Percentiles rank a stretch among this genome's conserved stretches.
phyloP scores from a whole-genome alignment of 2,888 invertebrate genomes.

The Ennomos fuscantarius region DNA sequence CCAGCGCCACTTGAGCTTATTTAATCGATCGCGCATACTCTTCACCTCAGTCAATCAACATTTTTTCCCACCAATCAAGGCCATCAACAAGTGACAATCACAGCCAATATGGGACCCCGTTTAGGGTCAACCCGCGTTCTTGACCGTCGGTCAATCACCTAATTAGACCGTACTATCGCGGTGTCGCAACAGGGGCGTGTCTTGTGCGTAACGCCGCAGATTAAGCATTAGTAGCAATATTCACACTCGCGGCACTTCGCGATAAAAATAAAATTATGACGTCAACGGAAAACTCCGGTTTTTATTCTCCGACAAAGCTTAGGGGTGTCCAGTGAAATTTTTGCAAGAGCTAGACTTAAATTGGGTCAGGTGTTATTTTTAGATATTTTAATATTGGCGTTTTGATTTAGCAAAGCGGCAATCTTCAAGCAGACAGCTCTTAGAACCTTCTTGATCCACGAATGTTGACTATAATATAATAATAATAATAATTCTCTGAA shows the following conservation, averaged over 20 bases:
- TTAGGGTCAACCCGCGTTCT: constrained; percentile 37
- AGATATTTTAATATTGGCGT: too few species aligned
- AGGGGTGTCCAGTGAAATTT: neutral
- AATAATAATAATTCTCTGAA: too few species aligned
- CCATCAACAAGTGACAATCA: constrained; percentile 17
- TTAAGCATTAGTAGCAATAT: constrained; percentile 8
- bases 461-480: too few species aligned
- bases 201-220: constrained; percentile 21
- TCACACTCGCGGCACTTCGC: constrained; percentile 16
- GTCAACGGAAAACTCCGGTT: constrained; percentile 9
- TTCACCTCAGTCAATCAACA: constrained; percentile 3
- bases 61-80: constrained; percentile 9
- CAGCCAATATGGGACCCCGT: constrained; percentile 27
- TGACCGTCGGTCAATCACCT: constrained; percentile 41
- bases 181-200: constrained; percentile 29
- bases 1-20: too few species aligned
- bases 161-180: constrained; percentile 32
- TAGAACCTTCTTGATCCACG: too few species aligned
- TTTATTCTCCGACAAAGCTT: neutral
- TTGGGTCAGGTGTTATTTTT: too few species aligned
- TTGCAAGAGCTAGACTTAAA: neutral
- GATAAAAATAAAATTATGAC: constrained; percentile 22
- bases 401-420: too few species aligned
- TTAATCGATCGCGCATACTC: neutral
- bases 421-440: too few species aligned